phyloP scores from a whole-genome alignment of 30 jellyfish, hydroid and myxozoan genomes.

The Turritopsis dohrnii region DNA sequence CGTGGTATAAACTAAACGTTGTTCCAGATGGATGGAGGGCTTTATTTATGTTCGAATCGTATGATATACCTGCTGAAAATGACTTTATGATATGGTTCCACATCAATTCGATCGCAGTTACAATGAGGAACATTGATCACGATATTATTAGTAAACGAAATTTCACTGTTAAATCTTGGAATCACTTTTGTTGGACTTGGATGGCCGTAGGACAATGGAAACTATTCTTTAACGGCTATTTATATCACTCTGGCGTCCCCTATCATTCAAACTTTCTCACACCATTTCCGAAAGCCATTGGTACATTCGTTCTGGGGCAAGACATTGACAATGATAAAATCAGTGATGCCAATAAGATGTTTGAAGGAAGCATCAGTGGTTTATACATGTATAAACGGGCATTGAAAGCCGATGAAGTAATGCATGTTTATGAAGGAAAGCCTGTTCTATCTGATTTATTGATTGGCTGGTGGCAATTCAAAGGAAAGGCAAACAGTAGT shows the following conservation, averaged over 20 bases:
- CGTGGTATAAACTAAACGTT: neutral
- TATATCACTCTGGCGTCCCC: neutral
- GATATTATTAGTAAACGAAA: neutral
- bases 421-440: neutral
- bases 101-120: neutral
- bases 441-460: neutral
- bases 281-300: neutral
- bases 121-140: neutral
- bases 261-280: neutral
- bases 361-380: neutral
- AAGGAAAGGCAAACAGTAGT: neutral
- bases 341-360: neutral
- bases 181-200: neutral
- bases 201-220: neutral
- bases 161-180: neutral
- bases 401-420: neutral
- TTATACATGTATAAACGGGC: neutral
- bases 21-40: neutral
- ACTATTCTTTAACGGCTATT: neutral
- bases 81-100: neutral
- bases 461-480: neutral
- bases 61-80: neutral
- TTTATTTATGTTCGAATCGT: neutral
- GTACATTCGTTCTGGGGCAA: neutral
- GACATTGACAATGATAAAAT: neutral